phyloP scores from a whole-genome alignment of 2,888 invertebrate species.

The Notodonta dromedarius region DNA sequence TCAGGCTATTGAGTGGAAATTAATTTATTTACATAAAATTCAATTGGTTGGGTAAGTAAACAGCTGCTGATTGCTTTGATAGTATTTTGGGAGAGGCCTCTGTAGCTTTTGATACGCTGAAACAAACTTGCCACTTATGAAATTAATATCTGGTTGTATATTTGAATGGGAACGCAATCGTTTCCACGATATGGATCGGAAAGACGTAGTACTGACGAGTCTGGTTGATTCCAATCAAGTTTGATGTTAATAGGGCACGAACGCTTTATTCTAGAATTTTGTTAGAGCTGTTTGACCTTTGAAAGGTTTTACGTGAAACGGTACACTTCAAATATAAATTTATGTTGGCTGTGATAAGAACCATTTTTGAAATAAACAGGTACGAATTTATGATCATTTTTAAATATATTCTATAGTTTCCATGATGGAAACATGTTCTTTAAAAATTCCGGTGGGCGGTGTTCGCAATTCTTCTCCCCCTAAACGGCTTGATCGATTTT shows the following conservation, averaged over 20 bases:
- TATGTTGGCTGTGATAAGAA: too few relatives aligned
- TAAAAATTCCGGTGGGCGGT: too few relatives aligned
- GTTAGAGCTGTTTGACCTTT: background rate
- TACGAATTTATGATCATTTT: too few relatives aligned
- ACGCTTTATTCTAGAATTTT: background rate
- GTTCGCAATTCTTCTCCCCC: too few relatives aligned
- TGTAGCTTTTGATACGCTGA: slow-evolving; percentile 9
- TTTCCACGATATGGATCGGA: background rate
- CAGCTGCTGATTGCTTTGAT: slow-evolving; percentile 29
- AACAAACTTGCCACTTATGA: slow-evolving; percentile 23
- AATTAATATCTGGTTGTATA: slow-evolving; percentile 11
- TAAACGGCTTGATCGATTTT: too few relatives aligned
- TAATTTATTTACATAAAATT: slow-evolving; percentile 54
- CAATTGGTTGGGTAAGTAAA: slow-evolving; percentile 39
- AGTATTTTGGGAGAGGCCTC: slow-evolving; percentile 22
- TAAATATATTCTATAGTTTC: too few relatives aligned
- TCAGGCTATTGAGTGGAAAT: slow-evolving; percentile 36
- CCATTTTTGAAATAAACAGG: too few relatives aligned
- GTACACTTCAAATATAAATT: too few relatives aligned
- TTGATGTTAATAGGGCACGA: background rate
- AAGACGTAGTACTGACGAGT: background rate
- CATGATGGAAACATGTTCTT: too few relatives aligned
- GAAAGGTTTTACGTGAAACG: too few relatives aligned
- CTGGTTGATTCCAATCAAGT: background rate
- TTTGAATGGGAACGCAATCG: background rate